phyloP scores from a whole-genome alignment of 2,797 vertebrate genomes.

The Pampus argenteus region DNA sequence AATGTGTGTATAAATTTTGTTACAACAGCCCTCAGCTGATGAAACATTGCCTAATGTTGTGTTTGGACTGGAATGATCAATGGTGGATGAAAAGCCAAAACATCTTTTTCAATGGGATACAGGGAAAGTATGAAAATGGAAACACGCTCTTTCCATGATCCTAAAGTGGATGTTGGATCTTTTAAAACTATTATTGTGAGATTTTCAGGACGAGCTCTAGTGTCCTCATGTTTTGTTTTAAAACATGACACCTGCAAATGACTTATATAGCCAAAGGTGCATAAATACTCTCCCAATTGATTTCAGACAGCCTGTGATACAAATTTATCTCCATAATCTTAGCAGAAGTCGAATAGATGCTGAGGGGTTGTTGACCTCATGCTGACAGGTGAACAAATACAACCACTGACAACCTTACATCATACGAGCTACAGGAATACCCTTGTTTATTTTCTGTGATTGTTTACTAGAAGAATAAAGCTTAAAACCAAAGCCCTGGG shows the following conservation, averaged over 20 bases:
- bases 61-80: constrained; percentile 56
- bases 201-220: constrained; percentile 47
- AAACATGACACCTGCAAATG: constrained; percentile 57
- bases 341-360: constrained; percentile 39
- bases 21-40: constrained; percentile 69
- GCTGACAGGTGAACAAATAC: constrained; percentile 79
- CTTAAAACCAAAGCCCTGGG: constrained; percentile 72
- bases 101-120: constrained; percentile 41
- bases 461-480: constrained; percentile 72
- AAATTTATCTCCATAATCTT: constrained; percentile 53
- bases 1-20: constrained; percentile 68
- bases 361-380: constrained; percentile 48
- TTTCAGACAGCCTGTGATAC: constrained; percentile 45
- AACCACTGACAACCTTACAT: constrained; percentile 46
- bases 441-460: constrained; percentile 76
- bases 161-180: constrained; percentile 37
- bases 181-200: constrained; percentile 52
- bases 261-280: constrained; percentile 71
- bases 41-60: constrained; percentile 69
- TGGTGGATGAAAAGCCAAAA: constrained; percentile 49
- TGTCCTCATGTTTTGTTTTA: constrained; percentile 60
- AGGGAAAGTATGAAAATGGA: constrained; percentile 48
- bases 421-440: constrained; percentile 64
- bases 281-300: constrained; percentile 64
- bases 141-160: constrained; percentile 30